These are phyloP conservation scores for Anoura caudifer DNA, from an alignment of 2,113 vertebrate species.

Conservation along the genomic window DNA sequence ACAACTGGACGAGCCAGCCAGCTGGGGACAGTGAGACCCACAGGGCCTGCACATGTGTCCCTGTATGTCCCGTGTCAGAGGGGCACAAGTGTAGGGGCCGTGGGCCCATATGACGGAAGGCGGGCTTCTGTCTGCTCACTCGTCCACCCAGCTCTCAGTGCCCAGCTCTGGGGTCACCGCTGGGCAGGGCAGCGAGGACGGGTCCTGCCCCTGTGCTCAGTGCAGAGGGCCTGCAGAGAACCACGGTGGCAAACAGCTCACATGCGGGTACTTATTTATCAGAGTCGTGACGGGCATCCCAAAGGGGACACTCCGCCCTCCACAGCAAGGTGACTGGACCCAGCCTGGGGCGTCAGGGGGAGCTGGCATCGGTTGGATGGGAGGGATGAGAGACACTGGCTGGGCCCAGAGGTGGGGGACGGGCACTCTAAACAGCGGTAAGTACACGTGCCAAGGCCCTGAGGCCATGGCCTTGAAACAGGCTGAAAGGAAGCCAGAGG, in stretches of 20 bases:
- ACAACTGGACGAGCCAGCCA: background rate
- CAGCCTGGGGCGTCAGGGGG: background rate
- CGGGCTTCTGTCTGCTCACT: background rate
- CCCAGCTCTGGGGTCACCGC: background rate
- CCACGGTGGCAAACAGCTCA: background rate
- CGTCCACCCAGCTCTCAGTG: fast-evolving
- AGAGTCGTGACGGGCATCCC: too few relatives aligned
- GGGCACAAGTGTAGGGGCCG: background rate
- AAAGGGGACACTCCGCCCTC: background rate
- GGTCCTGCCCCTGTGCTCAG: background rate
- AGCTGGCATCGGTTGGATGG: background rate
- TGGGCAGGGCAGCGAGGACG: background rate
- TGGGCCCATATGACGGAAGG: background rate
- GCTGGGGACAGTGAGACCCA: background rate
- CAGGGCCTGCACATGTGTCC: fast-evolving
- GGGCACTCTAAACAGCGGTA: background rate
- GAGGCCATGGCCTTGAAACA: background rate
- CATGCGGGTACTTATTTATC: fast-evolving
- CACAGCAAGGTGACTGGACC: background rate
- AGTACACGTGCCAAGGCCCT: background rate
- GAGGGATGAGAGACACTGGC: background rate
- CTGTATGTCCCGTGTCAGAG: fast-evolving
- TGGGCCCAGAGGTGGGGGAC: background rate
- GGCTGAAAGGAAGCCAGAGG: background rate
- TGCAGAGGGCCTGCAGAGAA: background rate